Conservation (phyloP, 2,888 invertebrate species). For the Maniola hyperantus region DNA sequence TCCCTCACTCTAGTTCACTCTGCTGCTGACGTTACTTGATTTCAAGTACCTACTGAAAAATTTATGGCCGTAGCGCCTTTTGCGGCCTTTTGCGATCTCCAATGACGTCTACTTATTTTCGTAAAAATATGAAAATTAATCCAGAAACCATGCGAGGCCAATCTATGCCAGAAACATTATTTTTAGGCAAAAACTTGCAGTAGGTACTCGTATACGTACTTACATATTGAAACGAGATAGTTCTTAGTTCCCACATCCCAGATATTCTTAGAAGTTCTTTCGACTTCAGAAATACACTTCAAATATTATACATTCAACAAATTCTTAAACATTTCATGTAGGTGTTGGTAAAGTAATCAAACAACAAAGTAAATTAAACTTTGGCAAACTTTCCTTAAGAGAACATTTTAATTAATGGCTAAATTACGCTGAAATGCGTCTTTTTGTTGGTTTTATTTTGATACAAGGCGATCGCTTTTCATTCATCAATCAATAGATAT, state of each 20-base stretch:
- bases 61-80: too few relatives aligned
- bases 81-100: too few relatives aligned
- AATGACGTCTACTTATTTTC: too few relatives aligned
- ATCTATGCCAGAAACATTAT: too few relatives aligned
- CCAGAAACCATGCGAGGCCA: too few relatives aligned
- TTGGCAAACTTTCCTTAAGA: background rate
- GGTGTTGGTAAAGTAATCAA: conserved; percentile 18
- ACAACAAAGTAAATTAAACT: conserved; percentile 17
- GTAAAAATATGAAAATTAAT: too few relatives aligned
- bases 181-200: too few relatives aligned
- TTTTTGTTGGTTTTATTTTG: conserved; percentile 2
- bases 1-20: too few relatives aligned
- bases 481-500: conserved; percentile 9
- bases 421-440: conserved; percentile 8
- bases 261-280: conserved; percentile 1
- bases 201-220: too few relatives aligned
- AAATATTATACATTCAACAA: conserved; percentile 8
- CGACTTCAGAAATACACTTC: background rate
- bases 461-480: background rate
- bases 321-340: conserved; percentile 8
- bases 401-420: conserved; percentile 15
- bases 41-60: too few relatives aligned
- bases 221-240: background rate
- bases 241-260: background rate
- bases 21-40: too few relatives aligned